phyloP scores from a whole-genome alignment of 2,888 invertebrate genomes.

The Dryocosmus kuriphilus region DNA sequence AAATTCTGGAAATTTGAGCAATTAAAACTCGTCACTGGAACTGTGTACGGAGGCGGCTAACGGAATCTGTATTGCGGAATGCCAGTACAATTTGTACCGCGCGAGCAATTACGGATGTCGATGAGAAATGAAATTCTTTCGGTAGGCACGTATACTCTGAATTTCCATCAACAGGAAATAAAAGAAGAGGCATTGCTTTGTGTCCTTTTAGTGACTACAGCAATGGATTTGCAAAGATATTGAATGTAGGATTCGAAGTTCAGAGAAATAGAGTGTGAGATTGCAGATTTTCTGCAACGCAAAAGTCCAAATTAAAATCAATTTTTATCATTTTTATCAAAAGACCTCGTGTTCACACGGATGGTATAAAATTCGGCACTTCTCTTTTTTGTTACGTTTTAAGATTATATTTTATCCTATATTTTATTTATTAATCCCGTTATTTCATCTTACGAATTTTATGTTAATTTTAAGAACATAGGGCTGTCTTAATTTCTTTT shows the following conservation, averaged over 20 bases:
- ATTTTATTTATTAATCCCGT: too few relatives aligned
- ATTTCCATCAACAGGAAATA: slow-evolving; percentile 2
- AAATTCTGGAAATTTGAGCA: slow-evolving; percentile 12
- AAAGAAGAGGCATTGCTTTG: neutral
- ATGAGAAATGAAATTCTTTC: slow-evolving; percentile 28
- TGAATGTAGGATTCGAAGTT: slow-evolving; percentile 13
- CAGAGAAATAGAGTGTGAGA: neutral
- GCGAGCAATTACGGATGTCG: slow-evolving; percentile 37
- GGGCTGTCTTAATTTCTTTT: too few relatives aligned
- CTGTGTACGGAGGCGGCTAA: slow-evolving; percentile 11
- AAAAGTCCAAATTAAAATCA: too few relatives aligned
- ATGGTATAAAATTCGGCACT: too few relatives aligned
- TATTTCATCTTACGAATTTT: too few relatives aligned
- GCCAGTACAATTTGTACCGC: slow-evolving; percentile 27
- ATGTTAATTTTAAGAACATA: too few relatives aligned
- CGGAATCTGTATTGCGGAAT: slow-evolving; percentile 29
- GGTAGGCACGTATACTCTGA: slow-evolving; percentile 10
- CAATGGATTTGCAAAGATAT: slow-evolving; percentile 15
- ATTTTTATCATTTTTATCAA: too few relatives aligned
- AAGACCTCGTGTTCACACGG: too few relatives aligned
- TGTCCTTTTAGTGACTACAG: neutral
- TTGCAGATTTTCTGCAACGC: too few relatives aligned
- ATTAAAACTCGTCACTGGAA: slow-evolving; percentile 26
- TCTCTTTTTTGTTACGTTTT: too few relatives aligned
- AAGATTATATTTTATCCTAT: too few relatives aligned